These are phyloP conservation scores for Apotomis betuletana DNA, from an alignment of 2,888 invertebrate species.

Conservation along the genomic window DNA sequence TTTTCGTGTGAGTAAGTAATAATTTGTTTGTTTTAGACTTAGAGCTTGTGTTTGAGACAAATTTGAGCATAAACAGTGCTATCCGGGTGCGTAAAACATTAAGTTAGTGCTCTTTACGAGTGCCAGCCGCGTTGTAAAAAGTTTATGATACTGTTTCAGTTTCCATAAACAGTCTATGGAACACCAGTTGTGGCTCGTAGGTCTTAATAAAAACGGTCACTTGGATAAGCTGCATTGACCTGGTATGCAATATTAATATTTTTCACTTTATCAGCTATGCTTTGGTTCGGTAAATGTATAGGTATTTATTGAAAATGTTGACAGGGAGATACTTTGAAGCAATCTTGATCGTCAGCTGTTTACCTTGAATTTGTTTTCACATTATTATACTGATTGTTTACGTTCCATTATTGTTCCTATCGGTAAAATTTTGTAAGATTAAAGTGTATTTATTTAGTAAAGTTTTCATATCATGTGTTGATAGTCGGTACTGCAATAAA, in stretches of 20 bases:
- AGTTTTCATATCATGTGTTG: too few species aligned
- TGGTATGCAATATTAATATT: slow-evolving; percentile 14
- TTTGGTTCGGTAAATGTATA: too few species aligned
- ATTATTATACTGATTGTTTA: not conserved
- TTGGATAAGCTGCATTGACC: slow-evolving; percentile 20
- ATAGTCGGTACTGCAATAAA: too few species aligned
- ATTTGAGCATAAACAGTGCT: slow-evolving; percentile 58
- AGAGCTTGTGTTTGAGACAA: slow-evolving; percentile 54
- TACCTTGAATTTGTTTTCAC: not conserved
- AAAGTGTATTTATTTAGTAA: not conserved
- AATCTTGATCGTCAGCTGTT: slow-evolving; percentile 17
- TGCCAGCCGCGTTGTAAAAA: slow-evolving; percentile 56
- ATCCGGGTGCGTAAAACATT: slow-evolving; percentile 54
- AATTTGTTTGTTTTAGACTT: slow-evolving; percentile 59
- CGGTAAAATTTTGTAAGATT: not conserved
- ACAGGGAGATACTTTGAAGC: not conserved
- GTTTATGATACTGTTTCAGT: slow-evolving; percentile 56
- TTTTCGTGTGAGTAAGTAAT: slow-evolving; percentile 77
- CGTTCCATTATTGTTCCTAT: not conserved
- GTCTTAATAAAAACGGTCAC: slow-evolving; percentile 35
- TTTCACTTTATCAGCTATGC: slow-evolving; percentile 15
- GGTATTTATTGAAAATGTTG: not conserved
- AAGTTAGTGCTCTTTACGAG: slow-evolving; percentile 59
- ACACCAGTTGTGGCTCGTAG: slow-evolving; percentile 36
- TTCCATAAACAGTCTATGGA: slow-evolving; percentile 52